A percentile compares a stretch with the other conserved stretches of the same genome.
phyloP scores from a whole-genome alignment of 2,888 invertebrate species.

The Notodonta dromedarius region DNA sequence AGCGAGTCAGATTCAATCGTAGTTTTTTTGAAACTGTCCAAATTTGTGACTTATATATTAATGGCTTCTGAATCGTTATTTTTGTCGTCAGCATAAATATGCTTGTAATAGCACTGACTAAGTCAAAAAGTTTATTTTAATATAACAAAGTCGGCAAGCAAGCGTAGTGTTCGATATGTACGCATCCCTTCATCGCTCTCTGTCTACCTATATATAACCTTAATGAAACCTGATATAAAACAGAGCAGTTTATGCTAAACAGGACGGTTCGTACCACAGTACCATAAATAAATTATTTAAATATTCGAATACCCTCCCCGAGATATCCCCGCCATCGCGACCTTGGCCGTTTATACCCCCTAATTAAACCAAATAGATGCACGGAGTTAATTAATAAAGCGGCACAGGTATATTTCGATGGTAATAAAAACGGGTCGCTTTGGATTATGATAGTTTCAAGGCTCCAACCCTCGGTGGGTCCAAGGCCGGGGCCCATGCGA shows the following conservation, averaged over 20 bases:
- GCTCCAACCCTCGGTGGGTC: constrained; percentile 23
- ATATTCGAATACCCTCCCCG: constrained; percentile 34
- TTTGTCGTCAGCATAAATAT: too few species aligned
- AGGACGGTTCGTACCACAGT: constrained; percentile 21
- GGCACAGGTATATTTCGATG: constrained; percentile 22
- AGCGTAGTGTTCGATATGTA: too few species aligned
- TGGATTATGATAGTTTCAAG: constrained; percentile 46
- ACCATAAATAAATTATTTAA: constrained; percentile 39
- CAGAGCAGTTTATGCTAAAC: constrained; percentile 33
- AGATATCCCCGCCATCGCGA: constrained; percentile 41
- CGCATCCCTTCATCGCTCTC: too few species aligned
- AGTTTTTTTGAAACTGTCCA: constrained; percentile 34
- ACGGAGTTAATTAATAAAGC: constrained; percentile 49
- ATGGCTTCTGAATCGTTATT: not conserved
- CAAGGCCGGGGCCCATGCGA: constrained; percentile 44
- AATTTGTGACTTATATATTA: constrained; percentile 26
- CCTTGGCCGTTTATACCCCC: constrained; percentile 39
- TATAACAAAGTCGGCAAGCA: too few species aligned
- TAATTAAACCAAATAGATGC: constrained; percentile 54
- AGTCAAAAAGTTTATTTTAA: too few species aligned
- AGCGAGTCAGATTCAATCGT: too few species aligned
- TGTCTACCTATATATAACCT: not conserved
- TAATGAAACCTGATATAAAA: constrained; percentile 20
- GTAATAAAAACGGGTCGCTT: constrained; percentile 26
- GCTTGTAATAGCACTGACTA: too few species aligned